Base-by-base conservation (phyloP, 2,888 invertebrate genomes). In the Xestia sexstrigata region DNA sequence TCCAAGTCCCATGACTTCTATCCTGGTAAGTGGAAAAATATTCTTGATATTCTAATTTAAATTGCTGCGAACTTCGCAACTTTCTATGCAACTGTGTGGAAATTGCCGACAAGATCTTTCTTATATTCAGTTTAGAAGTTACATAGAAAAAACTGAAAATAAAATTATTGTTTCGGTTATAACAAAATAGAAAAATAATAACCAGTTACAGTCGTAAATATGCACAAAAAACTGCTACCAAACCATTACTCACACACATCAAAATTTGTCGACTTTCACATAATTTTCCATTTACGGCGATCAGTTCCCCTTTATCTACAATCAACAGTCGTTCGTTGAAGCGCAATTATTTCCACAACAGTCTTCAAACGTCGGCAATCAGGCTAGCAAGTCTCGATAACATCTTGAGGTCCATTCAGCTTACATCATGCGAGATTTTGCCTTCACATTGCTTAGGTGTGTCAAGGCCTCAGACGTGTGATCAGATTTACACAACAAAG, bases 1-100 rank as follows among this genome's bases (percentile, higher is more conserved):
- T 99, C 99, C 92, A 99, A 99, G 97, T 99, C 99, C 74, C 99
- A 99, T 93, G 99, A 99, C 95, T 99, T 99, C 95, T 99, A 99
- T 97, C 99, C 99, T 97, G 99, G 99, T 99, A 95, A 97, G 97
- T 96, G 52, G 2, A 66, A 39, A 42, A 26, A 67, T 42, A 42
- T 47, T 39, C 35, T 60, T 23, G 2, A 47, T 47, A 39, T 35
- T 71, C 9, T 47, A 35, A n/a, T 62, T 45, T 23, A 58, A 20
- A 49, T 20, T 15, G 0, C 45, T 52, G 8, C 5, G 5, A 9
- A 23, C 30, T n/a, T 67, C 20, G 13, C 2, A 30, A 45, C n/a
- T 20, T 49, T 39, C 4, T 39, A 35, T 45, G n/a, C 9, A 35
- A 45, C 42, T 35, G 30, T 47, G 6, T n/a, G 6, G 17, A 52